These are phyloP conservation scores for Halictus ligatus DNA, from an alignment of 2,888 invertebrate species.

Conservation along the genomic window DNA sequence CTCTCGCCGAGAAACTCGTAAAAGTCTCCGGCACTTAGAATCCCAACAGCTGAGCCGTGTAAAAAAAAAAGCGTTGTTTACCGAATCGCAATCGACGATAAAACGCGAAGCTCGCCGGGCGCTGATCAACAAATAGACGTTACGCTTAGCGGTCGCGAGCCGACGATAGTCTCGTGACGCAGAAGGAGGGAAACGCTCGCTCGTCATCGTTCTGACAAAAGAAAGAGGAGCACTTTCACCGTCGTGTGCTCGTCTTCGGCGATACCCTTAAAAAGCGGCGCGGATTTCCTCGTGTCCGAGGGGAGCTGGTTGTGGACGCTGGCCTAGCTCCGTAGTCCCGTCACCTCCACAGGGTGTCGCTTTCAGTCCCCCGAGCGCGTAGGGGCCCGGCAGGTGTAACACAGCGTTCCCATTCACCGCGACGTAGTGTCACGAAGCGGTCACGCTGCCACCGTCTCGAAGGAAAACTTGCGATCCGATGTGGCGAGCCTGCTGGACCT, in stretches of 20 bases:
- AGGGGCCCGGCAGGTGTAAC: conserved; percentile 69
- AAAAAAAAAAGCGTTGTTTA: not conserved
- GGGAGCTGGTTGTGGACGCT: not conserved
- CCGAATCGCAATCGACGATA: not conserved
- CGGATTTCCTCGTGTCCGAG: conserved; percentile 7
- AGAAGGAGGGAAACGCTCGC: not conserved
- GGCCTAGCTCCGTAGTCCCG: conserved; percentile 42
- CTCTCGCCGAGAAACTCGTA: not conserved
- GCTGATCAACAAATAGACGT: not conserved
- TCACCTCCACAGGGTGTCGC: conserved; percentile 69
- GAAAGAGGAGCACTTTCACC: not conserved
- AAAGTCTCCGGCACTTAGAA: not conserved
- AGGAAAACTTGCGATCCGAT: not conserved
- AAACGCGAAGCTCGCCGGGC: not conserved
- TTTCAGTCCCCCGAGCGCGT: conserved; percentile 64
- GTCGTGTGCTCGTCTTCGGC: not conserved
- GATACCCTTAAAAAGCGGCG: conserved; percentile 6
- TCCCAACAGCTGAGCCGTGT: not conserved
- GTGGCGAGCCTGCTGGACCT: too few species aligned
- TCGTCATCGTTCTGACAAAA: not conserved
- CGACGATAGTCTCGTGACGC: not conserved
- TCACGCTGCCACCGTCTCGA: conserved; percentile 5
- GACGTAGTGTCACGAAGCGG: conserved; percentile 35
- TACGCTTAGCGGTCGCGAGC: not conserved
- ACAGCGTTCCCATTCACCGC: conserved; percentile 68